Evolutionary conservation across 2,888 invertebrate genomes (phyloP).

Genomic region (Amblyjoppa proteus): DNA sequence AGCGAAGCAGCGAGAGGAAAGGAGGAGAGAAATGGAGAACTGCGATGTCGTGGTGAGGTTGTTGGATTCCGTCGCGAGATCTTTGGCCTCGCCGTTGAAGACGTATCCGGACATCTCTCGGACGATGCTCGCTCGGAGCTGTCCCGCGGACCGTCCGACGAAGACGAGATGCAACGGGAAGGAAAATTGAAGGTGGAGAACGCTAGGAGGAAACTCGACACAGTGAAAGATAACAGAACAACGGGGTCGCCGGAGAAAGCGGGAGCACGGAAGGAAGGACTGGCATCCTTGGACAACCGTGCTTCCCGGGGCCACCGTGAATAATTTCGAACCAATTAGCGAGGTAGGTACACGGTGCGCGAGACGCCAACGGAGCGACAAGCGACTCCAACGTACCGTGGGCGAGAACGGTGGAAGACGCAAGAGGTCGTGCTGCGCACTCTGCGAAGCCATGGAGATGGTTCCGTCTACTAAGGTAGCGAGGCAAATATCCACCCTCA

Average conservation of each 20-base stretch:
- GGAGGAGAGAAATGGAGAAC: conserved; percentile 38
- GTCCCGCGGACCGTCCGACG: conserved; percentile 9
- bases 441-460: not conserved
- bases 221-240: conserved; percentile 49
- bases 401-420: conserved; percentile 1
- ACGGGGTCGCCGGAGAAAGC: conserved; percentile 31
- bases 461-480: conserved; percentile 22
- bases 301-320: conserved; percentile 67
- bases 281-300: conserved; percentile 34
- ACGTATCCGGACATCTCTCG: conserved; percentile 19
- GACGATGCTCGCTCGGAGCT: not conserved
- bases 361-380: conserved; percentile 35
- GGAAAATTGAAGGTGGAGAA: conserved; percentile 35
- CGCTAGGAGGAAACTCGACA: conserved; percentile 53
- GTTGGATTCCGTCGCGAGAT: conserved; percentile 71
- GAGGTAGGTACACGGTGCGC: conserved; percentile 43
- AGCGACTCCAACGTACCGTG: not conserved
- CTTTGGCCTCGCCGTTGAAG: conserved; percentile 42
- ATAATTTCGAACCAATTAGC: conserved; percentile 77
- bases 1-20: conserved; percentile 35
- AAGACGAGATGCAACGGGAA: conserved; percentile 12
- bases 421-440: conserved; percentile 52
- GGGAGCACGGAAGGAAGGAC: conserved; percentile 36
- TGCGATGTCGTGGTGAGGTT: conserved; percentile 56
- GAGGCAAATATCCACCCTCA: conserved; percentile 23